Evolutionary conservation across 2,888 invertebrate species (phyloP).

Genomic region (Neocrepidodera transversa): DNA sequence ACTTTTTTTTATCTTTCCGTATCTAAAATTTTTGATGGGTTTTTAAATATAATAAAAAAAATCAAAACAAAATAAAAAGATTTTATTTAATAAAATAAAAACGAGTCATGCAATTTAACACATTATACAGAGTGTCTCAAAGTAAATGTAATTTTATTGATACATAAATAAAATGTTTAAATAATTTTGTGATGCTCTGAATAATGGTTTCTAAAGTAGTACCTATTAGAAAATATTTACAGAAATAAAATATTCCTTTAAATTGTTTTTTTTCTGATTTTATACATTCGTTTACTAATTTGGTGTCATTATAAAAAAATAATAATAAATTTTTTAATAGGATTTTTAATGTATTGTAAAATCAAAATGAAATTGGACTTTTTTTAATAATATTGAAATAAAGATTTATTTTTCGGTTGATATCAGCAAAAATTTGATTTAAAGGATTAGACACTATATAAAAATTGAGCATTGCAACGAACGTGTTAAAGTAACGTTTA

Average conservation of each 20-base stretch:
- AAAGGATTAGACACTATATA: no score
- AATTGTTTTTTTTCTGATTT: no score
- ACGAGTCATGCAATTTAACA: neutral
- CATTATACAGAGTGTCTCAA: neutral
- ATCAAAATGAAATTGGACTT: no score
- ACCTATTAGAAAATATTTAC: neutral
- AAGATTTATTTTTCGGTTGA: no score
- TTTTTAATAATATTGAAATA: no score
- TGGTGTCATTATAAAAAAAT: no score
- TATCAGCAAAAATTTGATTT: no score
- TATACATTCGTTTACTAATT: no score
- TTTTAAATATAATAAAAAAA: neutral
- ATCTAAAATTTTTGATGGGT: neutral
- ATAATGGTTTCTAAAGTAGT: constrained; percentile 13
- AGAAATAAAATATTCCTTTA: constrained; percentile 3
- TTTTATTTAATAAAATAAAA: neutral
- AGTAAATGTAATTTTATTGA: neutral
- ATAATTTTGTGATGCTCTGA: neutral
- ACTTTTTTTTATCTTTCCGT: constrained; percentile 15
- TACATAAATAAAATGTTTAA: neutral
- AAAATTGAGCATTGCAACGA: no score
- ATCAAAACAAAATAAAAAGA: neutral
- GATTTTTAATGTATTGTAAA: no score
- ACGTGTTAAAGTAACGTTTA: no score
- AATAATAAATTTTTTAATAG: no score